Evolutionary conservation across 2,113 vertebrate species (phyloP).

Genomic region (Periophthalmus modestus): DNA sequence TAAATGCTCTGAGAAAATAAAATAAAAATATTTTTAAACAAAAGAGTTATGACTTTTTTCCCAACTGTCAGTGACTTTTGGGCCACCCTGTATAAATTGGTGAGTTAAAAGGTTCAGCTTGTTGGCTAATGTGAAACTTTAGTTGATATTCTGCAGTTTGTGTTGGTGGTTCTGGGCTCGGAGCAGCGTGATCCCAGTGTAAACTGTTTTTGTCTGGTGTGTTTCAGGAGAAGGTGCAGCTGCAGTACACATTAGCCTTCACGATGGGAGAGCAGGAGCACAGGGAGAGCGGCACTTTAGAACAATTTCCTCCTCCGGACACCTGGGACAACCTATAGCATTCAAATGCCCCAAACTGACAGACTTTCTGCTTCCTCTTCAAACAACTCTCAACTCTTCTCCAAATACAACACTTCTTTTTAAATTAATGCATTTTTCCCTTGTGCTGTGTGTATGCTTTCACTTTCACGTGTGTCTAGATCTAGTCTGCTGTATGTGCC

Average conservation of each 20-base stretch:
- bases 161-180: background rate
- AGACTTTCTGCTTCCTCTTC: slow-evolving; percentile 45
- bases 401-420: slow-evolving; percentile 24
- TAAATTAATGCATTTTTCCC: slow-evolving; percentile 17
- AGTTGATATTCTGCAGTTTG: background rate
- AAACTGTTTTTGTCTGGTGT: slow-evolving; percentile 1
- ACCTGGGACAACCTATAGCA: slow-evolving; percentile 92
- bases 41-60: no score
- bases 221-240: slow-evolving; percentile 90
- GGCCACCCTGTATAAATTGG: no score
- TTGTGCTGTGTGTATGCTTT: slow-evolving; percentile 46
- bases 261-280: slow-evolving; percentile 88
- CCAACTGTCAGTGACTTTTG: no score
- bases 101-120: no score
- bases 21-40: no score
- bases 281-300: slow-evolving; percentile 89
- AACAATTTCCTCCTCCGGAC: slow-evolving; percentile 91
- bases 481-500: slow-evolving; percentile 47
- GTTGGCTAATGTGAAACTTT: no score
- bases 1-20: no score
- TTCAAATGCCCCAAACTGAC: slow-evolving; percentile 68
- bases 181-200: background rate
- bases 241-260: slow-evolving; percentile 93
- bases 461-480: slow-evolving; percentile 39
- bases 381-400: slow-evolving; percentile 21